Conservation (phyloP, 2,797 vertebrate species). For the Falco peregrinus region DNA sequence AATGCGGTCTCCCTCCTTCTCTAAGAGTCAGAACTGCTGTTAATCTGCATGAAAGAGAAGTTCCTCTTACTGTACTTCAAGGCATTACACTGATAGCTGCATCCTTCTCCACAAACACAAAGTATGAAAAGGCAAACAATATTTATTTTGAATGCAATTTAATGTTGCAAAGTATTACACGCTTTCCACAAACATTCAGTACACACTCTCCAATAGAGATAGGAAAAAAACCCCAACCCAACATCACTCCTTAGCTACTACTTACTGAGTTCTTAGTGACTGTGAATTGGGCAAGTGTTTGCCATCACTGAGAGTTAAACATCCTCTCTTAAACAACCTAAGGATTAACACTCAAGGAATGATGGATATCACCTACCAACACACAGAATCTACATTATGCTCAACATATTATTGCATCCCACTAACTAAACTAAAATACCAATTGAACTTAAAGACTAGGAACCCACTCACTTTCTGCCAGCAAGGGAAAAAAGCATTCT, state of each 20-base stretch:
- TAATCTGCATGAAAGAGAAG: neutral
- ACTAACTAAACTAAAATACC: neutral
- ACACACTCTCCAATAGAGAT: neutral
- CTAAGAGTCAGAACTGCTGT: neutral
- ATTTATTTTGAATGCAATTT: conserved; percentile 23
- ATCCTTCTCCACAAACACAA: neutral
- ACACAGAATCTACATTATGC: neutral
- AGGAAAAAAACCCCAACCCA: neutral
- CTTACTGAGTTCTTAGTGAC: neutral
- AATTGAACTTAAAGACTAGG: neutral
- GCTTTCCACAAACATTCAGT: neutral
- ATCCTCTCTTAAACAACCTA: neutral
- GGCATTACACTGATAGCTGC: neutral
- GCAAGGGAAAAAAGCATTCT: neutral
- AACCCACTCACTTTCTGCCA: neutral
- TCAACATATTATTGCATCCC: neutral
- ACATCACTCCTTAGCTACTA: neutral
- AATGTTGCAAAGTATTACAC: conserved; percentile 25
- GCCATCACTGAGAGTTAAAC: neutral
- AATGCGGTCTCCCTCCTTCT: neutral
- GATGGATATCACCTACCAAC: neutral
- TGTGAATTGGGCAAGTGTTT: neutral
- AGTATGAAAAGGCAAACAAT: neutral
- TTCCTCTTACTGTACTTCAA: neutral
- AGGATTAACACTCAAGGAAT: neutral